phyloP scores from a whole-genome alignment of 1,140 invertebrate species.

The Apocrypta bakeri region DNA sequence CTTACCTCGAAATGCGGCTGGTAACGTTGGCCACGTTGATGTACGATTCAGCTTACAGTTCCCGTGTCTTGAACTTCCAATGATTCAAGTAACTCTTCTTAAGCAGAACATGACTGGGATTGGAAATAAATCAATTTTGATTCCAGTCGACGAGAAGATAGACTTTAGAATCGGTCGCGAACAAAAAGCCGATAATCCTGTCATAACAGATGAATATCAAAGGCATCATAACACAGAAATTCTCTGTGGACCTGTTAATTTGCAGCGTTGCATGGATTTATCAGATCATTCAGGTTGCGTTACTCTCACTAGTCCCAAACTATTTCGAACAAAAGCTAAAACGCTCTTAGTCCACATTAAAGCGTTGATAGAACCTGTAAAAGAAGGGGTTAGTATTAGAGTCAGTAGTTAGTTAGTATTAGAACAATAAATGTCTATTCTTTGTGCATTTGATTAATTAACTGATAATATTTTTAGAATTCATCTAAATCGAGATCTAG shows the following conservation, averaged over 20 bases:
- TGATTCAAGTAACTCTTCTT: constrained; percentile 86
- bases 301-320: constrained; percentile 89
- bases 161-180: constrained; percentile 76
- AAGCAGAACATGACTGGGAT: constrained; percentile 87
- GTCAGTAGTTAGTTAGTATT: no score
- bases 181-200: constrained; percentile 82
- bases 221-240: constrained; percentile 91
- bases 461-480: constrained; percentile 52
- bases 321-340: constrained; percentile 85
- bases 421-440: background rate
- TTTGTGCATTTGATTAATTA: background rate
- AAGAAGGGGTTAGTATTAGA: constrained; percentile 72
- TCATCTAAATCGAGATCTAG: constrained; percentile 65
- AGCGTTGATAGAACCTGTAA: constrained; percentile 81
- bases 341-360: constrained; percentile 91
- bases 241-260: constrained; percentile 88
- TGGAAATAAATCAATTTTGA: constrained; percentile 73
- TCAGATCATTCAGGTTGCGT: constrained; percentile 88
- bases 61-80: constrained; percentile 77
- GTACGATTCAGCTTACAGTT: constrained; percentile 88
- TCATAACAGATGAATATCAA: constrained; percentile 86
- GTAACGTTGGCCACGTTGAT: constrained; percentile 89
- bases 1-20: constrained; percentile 80
- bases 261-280: constrained; percentile 87
- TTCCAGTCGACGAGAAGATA: constrained; percentile 77